A percentile compares a stretch with the other conserved stretches of the same genome.
These are phyloP conservation scores for Timema cristinae DNA, from an alignment of 2,888 invertebrate species.

Conservation along the genomic window DNA sequence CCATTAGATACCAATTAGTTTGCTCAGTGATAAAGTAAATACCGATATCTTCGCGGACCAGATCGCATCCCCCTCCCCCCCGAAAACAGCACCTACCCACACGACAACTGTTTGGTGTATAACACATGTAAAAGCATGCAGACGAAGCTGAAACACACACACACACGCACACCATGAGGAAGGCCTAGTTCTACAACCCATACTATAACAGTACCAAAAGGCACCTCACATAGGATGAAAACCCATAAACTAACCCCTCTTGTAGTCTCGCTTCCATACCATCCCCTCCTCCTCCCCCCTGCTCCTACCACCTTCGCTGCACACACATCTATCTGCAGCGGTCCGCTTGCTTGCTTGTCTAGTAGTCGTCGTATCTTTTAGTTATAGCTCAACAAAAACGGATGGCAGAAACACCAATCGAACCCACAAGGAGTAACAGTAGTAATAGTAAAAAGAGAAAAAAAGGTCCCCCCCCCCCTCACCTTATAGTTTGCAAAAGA, in stretches of 20 bases:
- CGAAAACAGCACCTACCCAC: too few species aligned
- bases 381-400: conserved; percentile 31
- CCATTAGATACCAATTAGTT: too few species aligned
- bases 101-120: too few species aligned
- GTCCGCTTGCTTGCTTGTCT: conserved; percentile 27
- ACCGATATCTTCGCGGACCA: too few species aligned
- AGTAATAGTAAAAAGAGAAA: conserved; percentile 1
- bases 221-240: conserved; percentile 21
- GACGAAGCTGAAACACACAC: too few species aligned
- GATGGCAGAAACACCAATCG: conserved; percentile 30
- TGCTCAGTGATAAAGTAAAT: too few species aligned
- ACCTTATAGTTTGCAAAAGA: not conserved
- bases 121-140: too few species aligned
- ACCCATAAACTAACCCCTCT: conserved; percentile 23
- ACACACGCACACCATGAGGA: too few species aligned
- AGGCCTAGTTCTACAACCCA: too few species aligned
- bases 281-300: not conserved
- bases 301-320: conserved; percentile 9
- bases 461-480: not conserved
- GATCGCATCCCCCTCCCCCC: too few species aligned
- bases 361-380: conserved; percentile 23
- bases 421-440: conserved; percentile 21
- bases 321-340: conserved; percentile 15
- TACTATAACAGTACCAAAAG: not conserved
- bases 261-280: not conserved